phyloP scores from a whole-genome alignment of 37 sponge, comb jelly and placozoan species.

The Halisarca cf. caerulea region DNA sequence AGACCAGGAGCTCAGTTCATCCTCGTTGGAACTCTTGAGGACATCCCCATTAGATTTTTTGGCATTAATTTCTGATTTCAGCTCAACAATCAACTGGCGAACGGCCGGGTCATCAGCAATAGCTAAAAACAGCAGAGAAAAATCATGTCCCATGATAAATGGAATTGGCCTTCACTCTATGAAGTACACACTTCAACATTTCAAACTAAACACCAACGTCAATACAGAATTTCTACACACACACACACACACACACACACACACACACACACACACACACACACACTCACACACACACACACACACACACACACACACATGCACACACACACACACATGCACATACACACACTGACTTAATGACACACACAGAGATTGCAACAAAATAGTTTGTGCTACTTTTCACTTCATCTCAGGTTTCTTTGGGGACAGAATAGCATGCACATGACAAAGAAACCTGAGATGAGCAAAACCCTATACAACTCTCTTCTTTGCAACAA shows the following conservation, averaged over 20 bases:
- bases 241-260: too few species aligned
- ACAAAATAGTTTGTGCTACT: too few species aligned
- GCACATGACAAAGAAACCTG: too few species aligned
- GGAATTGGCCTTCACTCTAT: not conserved
- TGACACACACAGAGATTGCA: too few species aligned
- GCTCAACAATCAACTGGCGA: conserved; percentile 65
- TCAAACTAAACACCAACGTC: not conserved
- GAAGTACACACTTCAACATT: not conserved
- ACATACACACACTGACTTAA: too few species aligned
- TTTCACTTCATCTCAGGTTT: too few species aligned
- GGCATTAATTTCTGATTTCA: conserved; percentile 19
- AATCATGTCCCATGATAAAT: not conserved
- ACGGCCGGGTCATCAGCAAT: conserved; percentile 73
- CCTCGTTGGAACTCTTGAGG: not conserved
- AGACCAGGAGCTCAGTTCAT: not conserved
- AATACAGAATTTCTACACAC: not conserved
- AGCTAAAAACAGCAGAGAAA: conserved; percentile 41
- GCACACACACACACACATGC: too few species aligned
- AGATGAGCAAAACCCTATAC: too few species aligned
- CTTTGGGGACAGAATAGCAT: too few species aligned
- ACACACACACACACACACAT: too few species aligned
- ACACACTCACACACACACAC: too few species aligned
- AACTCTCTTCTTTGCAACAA: too few species aligned
- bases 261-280: not conserved
- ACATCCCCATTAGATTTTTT: not conserved